A percentile compares a stretch with the other conserved stretches of the same genome.
phyloP scores from a whole-genome alignment of 2,113 vertebrate species.

The Panthera uncia region DNA sequence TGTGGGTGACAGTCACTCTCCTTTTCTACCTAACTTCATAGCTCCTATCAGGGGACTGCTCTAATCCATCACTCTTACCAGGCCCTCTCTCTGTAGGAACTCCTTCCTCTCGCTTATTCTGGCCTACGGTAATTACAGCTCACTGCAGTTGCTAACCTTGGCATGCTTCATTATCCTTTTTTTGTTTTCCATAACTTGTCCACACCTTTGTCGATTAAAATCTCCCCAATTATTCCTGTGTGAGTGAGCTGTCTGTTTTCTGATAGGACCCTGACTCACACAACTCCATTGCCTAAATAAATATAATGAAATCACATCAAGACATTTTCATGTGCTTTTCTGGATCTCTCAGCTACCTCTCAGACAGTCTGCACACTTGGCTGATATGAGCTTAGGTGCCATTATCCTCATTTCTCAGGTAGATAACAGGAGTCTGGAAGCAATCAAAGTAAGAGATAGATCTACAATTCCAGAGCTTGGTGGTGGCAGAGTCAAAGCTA shows the following conservation, averaged over 20 bases:
- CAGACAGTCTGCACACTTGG: not conserved
- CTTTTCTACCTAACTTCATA: not conserved
- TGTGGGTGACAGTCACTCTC: not conserved
- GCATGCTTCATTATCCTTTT: not conserved
- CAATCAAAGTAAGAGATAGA: not conserved
- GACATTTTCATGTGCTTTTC: not conserved
- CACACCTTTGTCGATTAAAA: conserved; percentile 3
- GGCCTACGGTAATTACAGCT: not conserved
- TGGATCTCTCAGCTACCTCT: not conserved
- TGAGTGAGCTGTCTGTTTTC: not conserved
- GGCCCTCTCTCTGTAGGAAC: not conserved
- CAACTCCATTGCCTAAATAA: not conserved
- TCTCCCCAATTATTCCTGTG: not conserved
- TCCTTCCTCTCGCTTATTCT: not conserved
- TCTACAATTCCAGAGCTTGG: not conserved
- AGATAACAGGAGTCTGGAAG: not conserved
- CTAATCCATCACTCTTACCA: not conserved
- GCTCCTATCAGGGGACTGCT: not conserved
- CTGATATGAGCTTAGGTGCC: not conserved
- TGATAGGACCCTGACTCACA: not conserved
- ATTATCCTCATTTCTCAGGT: not conserved
- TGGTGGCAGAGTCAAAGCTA: not conserved
- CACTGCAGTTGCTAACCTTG: not conserved
- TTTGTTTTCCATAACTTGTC: not conserved
- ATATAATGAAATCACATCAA: not conserved